phyloP scores from a whole-genome alignment of 2,113 vertebrate species.

The Astur gentilis region DNA sequence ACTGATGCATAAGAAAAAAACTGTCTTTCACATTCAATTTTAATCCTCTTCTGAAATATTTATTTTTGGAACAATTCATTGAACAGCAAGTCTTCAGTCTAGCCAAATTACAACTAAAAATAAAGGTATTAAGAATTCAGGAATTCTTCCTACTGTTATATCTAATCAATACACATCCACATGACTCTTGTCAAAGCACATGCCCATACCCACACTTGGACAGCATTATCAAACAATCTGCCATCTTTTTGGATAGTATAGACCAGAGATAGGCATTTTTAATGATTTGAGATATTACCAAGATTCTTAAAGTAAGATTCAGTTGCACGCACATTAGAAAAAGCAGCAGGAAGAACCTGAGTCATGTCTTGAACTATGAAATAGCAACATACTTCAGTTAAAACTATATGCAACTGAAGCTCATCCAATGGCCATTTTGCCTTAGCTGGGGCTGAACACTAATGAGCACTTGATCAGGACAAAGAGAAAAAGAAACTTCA shows the following conservation, averaged over 20 bases:
- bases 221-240: not conserved
- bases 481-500: not conserved
- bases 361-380: not conserved
- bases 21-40: not conserved
- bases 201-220: rapidly evolving
- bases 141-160: not conserved
- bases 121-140: not conserved
- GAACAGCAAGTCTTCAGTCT: not conserved
- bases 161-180: not conserved
- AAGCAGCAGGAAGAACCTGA: not conserved
- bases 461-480: not conserved
- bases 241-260: rapidly evolving
- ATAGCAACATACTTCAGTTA: not conserved
- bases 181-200: not conserved
- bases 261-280: not conserved
- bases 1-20: not conserved
- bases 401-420: not conserved
- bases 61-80: not conserved
- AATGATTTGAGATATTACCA: not conserved
- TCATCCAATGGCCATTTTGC: not conserved
- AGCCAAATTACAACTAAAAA: not conserved
- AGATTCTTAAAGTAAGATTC: not conserved
- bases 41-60: not conserved
- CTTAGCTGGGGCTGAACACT: not conserved
- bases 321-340: rapidly evolving